A percentile compares a stretch with the other conserved stretches of the same genome.
Evolutionary conservation across 2,113 vertebrate species (phyloP).

Genomic region (Emydocephalus ijimae): DNA sequence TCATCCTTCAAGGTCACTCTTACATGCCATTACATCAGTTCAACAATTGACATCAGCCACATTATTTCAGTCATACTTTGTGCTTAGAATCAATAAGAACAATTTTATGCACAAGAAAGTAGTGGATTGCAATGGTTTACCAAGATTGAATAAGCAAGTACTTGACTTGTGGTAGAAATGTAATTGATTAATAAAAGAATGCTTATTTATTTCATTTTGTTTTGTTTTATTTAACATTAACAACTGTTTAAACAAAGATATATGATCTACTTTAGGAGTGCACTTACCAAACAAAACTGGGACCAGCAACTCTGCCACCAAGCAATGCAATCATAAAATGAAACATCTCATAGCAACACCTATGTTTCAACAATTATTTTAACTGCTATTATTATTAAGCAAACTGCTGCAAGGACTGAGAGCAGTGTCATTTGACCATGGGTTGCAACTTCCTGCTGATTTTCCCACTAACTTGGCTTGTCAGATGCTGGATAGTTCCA

Average conservation of each 20-base stretch:
- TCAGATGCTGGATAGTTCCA: not conserved
- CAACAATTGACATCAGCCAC: not conserved
- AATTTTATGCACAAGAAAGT: not conserved
- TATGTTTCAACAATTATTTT: not conserved
- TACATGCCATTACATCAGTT: not conserved
- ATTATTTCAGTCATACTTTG: not conserved
- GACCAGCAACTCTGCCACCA: not conserved
- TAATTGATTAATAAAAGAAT: not conserved
- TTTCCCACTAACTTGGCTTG: not conserved
- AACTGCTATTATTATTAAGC: not conserved
- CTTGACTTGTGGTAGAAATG: not conserved
- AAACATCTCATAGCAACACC: not conserved
- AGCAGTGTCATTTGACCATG: not conserved
- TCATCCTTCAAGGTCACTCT: not conserved
- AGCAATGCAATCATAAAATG: not conserved
- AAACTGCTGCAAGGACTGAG: not conserved
- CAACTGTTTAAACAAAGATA: not conserved
- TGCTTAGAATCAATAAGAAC: not conserved
- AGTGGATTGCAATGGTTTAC: not conserved
- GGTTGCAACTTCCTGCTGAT: not conserved
- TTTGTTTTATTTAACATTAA: not conserved
- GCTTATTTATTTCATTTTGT: not conserved
- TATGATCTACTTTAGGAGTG: not conserved
- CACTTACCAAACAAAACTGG: not conserved
- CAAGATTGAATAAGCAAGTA: not conserved